Conservation (phyloP, 2,113 vertebrate species). For the Corydoras maculifer region DNA sequence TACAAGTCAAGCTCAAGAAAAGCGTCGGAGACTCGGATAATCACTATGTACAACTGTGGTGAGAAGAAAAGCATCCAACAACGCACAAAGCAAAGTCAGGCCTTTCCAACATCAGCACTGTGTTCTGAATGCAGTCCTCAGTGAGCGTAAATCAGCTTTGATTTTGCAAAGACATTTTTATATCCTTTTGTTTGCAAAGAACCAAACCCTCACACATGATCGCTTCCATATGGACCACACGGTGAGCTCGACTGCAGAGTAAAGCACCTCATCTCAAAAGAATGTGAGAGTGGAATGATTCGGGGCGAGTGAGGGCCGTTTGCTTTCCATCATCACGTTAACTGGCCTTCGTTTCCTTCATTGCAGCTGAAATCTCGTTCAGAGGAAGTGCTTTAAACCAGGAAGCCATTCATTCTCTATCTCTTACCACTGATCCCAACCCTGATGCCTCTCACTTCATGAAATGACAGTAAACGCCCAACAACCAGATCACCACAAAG, state of each 20-base stretch:
- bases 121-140: too few species aligned
- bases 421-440: constrained; percentile 14
- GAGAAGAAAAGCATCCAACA: too few species aligned
- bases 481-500: neutral
- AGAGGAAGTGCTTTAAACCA: constrained; percentile 26
- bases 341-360: constrained; percentile 23
- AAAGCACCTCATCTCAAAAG: constrained; percentile 9
- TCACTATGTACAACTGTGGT: too few species aligned
- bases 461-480: constrained; percentile 12
- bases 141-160: too few species aligned
- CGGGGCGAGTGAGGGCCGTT: neutral
- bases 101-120: too few species aligned
- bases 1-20: too few species aligned
- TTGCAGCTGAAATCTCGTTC: neutral
- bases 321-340: neutral
- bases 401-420: constrained; percentile 36
- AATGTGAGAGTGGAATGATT: constrained; percentile 29
- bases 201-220: constrained; percentile 7
- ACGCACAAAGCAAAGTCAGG: too few species aligned
- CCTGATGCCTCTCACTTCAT: constrained; percentile 28
- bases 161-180: too few species aligned
- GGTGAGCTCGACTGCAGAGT: neutral
- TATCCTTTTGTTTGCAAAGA: too few species aligned
- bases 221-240: constrained; percentile 18
- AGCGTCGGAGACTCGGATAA: too few species aligned